These are phyloP conservation scores for Crocallis elinguaria DNA, from an alignment of 2,888 invertebrate genomes.

Conservation along the genomic window DNA sequence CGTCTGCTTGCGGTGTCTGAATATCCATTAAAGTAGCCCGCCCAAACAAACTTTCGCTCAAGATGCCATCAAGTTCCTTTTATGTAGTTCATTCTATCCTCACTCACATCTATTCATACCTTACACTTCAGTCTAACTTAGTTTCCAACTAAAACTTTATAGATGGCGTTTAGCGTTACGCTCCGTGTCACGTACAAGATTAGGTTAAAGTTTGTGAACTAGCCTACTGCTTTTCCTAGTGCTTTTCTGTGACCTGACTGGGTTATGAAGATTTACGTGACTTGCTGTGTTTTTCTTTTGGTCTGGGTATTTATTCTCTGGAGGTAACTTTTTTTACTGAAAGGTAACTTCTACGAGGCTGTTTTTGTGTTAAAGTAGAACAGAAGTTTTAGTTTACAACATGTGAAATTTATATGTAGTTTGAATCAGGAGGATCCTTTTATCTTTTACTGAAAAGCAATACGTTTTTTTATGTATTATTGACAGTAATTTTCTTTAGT, in stretches of 20 bases:
- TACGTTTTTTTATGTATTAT: too few species aligned
- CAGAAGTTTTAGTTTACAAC: too few species aligned
- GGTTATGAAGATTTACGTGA: constrained; percentile 1
- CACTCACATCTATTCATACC: background rate
- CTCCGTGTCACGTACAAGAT: constrained; percentile 32
- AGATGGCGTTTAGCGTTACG: constrained; percentile 34
- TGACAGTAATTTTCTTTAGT: too few species aligned
- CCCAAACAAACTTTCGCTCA: too few species aligned
- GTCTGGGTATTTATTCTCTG: background rate
- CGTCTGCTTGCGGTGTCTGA: too few species aligned
- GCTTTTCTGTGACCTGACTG: background rate
- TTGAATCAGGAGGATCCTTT: too few species aligned
- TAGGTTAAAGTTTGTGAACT: constrained; percentile 25
- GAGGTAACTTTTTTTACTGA: background rate
- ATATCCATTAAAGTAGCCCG: too few species aligned
- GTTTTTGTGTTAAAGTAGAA: background rate
- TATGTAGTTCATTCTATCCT: background rate
- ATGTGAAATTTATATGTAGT: too few species aligned
- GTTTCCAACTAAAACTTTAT: constrained; percentile 35
- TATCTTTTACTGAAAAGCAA: too few species aligned
- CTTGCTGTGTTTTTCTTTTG: background rate
- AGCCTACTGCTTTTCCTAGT: constrained; percentile 8
- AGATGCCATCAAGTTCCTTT: background rate
- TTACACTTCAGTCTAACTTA: constrained; percentile 39
- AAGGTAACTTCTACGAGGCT: background rate